These are phyloP conservation scores for Sphenodon punctatus DNA, from an alignment of 2,797 vertebrate species.

Conservation along the genomic window DNA sequence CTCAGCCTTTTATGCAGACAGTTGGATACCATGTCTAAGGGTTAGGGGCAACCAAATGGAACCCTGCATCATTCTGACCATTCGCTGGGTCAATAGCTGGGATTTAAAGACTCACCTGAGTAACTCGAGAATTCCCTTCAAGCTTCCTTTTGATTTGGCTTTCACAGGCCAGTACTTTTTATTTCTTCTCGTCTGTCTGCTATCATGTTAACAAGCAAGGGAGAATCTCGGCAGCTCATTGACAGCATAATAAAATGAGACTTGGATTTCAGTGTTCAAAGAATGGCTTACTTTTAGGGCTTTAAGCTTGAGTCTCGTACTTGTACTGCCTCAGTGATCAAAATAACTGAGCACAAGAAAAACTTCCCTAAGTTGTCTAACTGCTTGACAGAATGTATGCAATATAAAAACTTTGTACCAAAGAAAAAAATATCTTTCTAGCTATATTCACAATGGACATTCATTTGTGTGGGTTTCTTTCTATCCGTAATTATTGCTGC, in stretches of 20 bases:
- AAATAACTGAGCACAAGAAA: background rate
- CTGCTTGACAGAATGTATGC: slow-evolving; percentile 18
- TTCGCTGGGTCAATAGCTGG: slow-evolving; percentile 72
- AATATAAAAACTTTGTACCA: background rate
- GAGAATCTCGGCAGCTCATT: slow-evolving; percentile 70
- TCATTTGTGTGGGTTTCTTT: slow-evolving; percentile 5
- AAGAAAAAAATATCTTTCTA: background rate
- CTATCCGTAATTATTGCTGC: slow-evolving; percentile 10
- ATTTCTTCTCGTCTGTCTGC: slow-evolving; percentile 82
- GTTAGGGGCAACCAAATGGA: slow-evolving; percentile 74
- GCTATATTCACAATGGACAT: background rate
- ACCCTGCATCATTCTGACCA: slow-evolving; percentile 68
- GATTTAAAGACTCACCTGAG: slow-evolving; percentile 73
- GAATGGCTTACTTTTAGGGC: slow-evolving; percentile 67
- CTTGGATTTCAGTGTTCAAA: slow-evolving; percentile 78
- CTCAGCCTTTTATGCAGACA: slow-evolving; percentile 73
- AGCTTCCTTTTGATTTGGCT: slow-evolving; percentile 77
- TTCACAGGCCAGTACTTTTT: slow-evolving; percentile 84
- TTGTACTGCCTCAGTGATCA: slow-evolving; percentile 67
- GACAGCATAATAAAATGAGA: slow-evolving; percentile 80
- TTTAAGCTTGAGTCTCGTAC: slow-evolving; percentile 56
- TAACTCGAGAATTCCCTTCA: slow-evolving; percentile 75
- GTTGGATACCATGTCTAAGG: slow-evolving; percentile 72
- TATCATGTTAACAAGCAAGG: slow-evolving; percentile 80
- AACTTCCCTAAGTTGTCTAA: background rate